Base-by-base conservation (phyloP, 2,888 invertebrate genomes). In the Pegoplata infirma region DNA sequence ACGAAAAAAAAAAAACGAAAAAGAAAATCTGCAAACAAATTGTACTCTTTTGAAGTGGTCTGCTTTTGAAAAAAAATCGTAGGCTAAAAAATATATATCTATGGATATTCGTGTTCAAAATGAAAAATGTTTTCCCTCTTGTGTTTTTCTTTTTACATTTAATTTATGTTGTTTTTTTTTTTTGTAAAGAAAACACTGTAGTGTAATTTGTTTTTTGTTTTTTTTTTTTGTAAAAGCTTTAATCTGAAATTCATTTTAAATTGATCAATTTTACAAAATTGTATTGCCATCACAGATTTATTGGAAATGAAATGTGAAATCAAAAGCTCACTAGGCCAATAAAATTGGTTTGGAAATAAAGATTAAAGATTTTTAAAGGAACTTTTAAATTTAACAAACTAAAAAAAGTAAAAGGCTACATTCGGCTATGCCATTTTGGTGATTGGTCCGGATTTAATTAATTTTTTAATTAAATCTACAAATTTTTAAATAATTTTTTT, bases 51-150 rank as follows among this genome's bases (percentile, higher is more conserved):
- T 40, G 12, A 12, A 12, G n/a, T 40, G n/a, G 12, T 40, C n/a
- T 40, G 36, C 36, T 40, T 25, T 25, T 5, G 32, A 40, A n/a
- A 40, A 36, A 40, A 40, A 40, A 6, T 25, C 25, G 25, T 5
- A 25, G 25, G 25, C 3, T 25, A 25, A 25, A 40, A 32, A 32
- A 28, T 17, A 7, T 6, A 32, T 19, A n/a, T n/a, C n/a, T n/a
- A n/a, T n/a, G n/a, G n/a, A n/a, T n/a, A 36, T 56, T 56, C n/a
- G n/a, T 19, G 36, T 56, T 21, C 19, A 56, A 53, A 55, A 55
- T 55, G 32, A 25, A 55, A 55, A 25, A 55, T 55, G 19, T 32
- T 28, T 53, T 55, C 32, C 14, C 14, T 5, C 5, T 28, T 28
- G 25, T 40, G 5, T 40, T 40, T n/a, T 14, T 44, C 21, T 59